Evolutionary conservation across 2,888 invertebrate species (phyloP).

Genomic region (Spilosoma lubricipeda): DNA sequence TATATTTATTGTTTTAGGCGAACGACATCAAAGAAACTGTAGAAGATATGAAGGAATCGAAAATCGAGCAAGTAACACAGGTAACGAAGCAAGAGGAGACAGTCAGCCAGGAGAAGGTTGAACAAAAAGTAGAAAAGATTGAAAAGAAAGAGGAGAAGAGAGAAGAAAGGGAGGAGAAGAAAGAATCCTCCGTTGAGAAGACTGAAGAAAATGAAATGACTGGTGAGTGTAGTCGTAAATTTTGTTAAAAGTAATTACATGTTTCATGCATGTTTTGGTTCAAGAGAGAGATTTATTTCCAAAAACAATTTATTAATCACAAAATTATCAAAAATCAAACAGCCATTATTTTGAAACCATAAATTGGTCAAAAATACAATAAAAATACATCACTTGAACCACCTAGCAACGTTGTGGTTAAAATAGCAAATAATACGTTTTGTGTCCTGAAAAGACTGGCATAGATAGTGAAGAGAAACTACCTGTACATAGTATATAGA

Average conservation of each 20-base stretch:
- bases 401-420: too few relatives aligned
- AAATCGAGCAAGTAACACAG: conserved; percentile 60
- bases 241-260: not conserved
- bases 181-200: conserved; percentile 75
- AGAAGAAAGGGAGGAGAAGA: conserved; percentile 69
- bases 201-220: conserved; percentile 87
- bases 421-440: too few relatives aligned
- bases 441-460: too few relatives aligned
- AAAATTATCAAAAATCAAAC: too few relatives aligned
- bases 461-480: too few relatives aligned
- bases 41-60: conserved; percentile 67
- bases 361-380: too few relatives aligned
- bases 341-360: too few relatives aligned
- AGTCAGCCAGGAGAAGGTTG: conserved; percentile 57
- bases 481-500: too few relatives aligned
- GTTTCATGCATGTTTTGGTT: too few relatives aligned
- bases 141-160: conserved; percentile 57
- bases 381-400: too few relatives aligned
- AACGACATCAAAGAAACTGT: conserved; percentile 72
- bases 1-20: conserved; percentile 54
- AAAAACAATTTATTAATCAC: too few relatives aligned
- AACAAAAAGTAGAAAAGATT: conserved; percentile 50
- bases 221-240: conserved; percentile 64
- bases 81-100: conserved; percentile 50
- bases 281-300: too few relatives aligned